Evolutionary conservation across 1,140 invertebrate species (phyloP).

Genomic region (Leptinotarsa undecemlineata): DNA sequence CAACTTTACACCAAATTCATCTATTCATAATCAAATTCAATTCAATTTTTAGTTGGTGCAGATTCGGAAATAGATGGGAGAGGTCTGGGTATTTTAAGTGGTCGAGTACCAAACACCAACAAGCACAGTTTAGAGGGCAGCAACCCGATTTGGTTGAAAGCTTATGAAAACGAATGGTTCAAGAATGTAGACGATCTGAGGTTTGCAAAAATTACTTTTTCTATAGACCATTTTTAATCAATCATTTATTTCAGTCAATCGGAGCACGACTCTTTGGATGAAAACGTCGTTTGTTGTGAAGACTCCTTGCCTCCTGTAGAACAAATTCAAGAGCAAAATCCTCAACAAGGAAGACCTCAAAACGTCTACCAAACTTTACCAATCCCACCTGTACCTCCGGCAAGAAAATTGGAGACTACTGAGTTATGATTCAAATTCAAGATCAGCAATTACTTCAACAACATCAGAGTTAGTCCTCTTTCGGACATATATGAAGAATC

Average conservation of each 20-base stretch:
- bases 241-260: conserved; percentile 62
- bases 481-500: conserved; percentile 24
- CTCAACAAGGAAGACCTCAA: conserved; percentile 48
- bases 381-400: conserved; percentile 63
- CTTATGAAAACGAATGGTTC: conserved; percentile 94
- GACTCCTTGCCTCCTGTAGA: conserved; percentile 47
- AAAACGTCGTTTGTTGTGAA: conserved; percentile 76
- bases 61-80: conserved; percentile 76
- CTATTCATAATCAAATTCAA: conserved; percentile 1
- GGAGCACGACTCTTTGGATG: conserved; percentile 83
- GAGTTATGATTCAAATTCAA: conserved; percentile 62
- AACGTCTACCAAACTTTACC: conserved; percentile 66
- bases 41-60: conserved; percentile 56
- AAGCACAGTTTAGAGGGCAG: conserved; percentile 91
- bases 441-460: conserved; percentile 16
- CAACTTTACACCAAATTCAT: background rate
- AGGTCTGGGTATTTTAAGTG: conserved; percentile 68
- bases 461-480: conserved; percentile 21
- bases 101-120: conserved; percentile 89
- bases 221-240: background rate
- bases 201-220: conserved; percentile 54
- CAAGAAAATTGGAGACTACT: conserved; percentile 84
- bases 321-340: conserved; percentile 24
- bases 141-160: conserved; percentile 94
- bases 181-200: conserved; percentile 81